Base-by-base conservation (phyloP, 2,888 invertebrate genomes). In the Pharmacophagus antenor region DNA sequence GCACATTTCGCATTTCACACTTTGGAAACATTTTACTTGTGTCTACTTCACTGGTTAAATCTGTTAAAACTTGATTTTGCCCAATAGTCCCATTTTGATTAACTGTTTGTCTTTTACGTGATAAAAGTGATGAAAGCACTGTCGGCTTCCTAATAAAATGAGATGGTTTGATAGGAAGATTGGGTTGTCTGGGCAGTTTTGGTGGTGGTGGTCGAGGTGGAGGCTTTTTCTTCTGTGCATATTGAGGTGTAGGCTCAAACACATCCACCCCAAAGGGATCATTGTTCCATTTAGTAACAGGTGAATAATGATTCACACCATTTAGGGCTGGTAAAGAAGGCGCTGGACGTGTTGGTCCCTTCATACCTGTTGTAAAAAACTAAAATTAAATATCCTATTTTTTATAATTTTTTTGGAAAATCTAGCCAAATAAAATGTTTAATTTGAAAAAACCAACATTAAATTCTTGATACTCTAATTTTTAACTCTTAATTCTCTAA, bases 191-290 rank as follows among this genome's bases (percentile, higher is more conserved):
- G 23, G 63, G 72, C 12, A 76, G 69, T 62, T 92, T 79, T 2
- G 94, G 95, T 63, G 94, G 95, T 58, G 95, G 95, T 4, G 95
- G 95, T 37, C 94, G 84, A 4, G 95, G 95, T 3, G 95, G 95
- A 31, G 94, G 94, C 75, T 93, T 94, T 73, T 94, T 95, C 77
- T 94, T 95, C 64, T 92, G 92, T 21, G 76, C 70, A 65, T 72
- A 79, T 58, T 86, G 75, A 51, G 88, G 86, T 42, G 77, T 80
- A 31, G 88, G 86, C 61, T 89, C 90, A 74, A 92, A 90, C 0
- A 90, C 79, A 77, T 91, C 89, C 42, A 87, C 79, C 62, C 84
- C 85, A 73, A 91, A 91, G 1, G 91, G 90, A 69, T 91, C 90
- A 79, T 85, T 84, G 69, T 87, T 83, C 91, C 91, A 91, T 67